Evolutionary conservation across 2,113 vertebrate species (phyloP).

Genomic region (Actenoides lindsayi): DNA sequence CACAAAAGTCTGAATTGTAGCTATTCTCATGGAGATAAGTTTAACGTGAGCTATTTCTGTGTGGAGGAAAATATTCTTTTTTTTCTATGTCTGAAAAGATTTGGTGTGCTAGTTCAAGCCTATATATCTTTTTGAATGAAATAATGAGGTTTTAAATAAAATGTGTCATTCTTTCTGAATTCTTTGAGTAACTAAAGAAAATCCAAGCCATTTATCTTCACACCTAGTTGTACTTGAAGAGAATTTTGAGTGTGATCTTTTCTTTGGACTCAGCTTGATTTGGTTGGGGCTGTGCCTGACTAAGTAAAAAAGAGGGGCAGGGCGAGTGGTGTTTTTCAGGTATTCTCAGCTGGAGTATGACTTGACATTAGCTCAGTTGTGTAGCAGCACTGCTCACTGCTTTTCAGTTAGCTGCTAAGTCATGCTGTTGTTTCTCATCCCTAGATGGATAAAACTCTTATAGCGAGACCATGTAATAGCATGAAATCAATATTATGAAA

Average conservation of each 20-base stretch:
- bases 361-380: neutral
- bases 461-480: neutral
- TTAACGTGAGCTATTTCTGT: neutral
- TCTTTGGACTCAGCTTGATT: neutral
- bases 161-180: neutral
- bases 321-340: neutral
- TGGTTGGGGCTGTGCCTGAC: neutral
- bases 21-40: neutral
- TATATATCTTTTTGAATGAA: neutral
- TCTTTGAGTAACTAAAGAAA: neutral
- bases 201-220: neutral
- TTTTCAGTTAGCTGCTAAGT: neutral
- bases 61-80: neutral
- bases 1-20: neutral
- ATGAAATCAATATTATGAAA: neutral
- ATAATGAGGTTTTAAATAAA: neutral
- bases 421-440: neutral
- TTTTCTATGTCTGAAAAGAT: neutral
- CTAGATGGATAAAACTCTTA: neutral
- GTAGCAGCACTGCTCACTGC: neutral
- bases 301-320: neutral
- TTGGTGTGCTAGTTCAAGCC: neutral
- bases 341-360: neutral
- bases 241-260: neutral
- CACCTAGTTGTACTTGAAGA: neutral